Conservation (phyloP, 2,797 vertebrate genomes). For the Remorina albescens region DNA sequence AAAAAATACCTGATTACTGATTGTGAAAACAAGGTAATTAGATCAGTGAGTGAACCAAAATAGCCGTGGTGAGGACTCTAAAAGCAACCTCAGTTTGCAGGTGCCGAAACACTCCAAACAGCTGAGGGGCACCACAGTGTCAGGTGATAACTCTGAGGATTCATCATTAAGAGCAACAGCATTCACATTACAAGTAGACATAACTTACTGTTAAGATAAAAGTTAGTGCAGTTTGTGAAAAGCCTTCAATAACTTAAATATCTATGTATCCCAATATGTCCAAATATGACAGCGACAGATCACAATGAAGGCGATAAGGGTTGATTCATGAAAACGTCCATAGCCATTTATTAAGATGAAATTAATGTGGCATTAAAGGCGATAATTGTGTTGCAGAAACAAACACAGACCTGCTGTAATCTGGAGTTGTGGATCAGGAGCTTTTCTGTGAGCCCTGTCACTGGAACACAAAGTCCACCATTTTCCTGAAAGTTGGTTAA, state of each 20-base stretch:
- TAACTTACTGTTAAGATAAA: not conserved
- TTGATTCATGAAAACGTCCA: not conserved
- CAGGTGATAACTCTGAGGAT: not conserved
- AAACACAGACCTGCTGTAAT: slow-evolving; percentile 14
- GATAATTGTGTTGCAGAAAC: not conserved
- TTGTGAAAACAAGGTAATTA: not conserved
- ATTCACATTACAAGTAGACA: not conserved
- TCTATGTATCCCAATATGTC: not conserved
- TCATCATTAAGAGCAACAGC: not conserved
- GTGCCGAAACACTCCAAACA: not conserved
- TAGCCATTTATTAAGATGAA: not conserved
- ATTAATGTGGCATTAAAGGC: not conserved
- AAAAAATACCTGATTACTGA: not conserved
- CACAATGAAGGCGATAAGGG: not conserved
- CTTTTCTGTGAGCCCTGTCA: slow-evolving; percentile 12
- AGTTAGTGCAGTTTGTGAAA: not conserved
- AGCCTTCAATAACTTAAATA: not conserved
- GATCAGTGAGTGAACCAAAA: not conserved
- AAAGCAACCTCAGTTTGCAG: too few relatives aligned
- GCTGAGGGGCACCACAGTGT: too few relatives aligned
- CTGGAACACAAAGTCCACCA: slow-evolving; percentile 25
- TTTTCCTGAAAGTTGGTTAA: slow-evolving; percentile 16
- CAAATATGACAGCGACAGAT: not conserved
- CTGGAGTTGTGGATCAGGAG: not conserved
- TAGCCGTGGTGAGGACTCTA: too few relatives aligned